Conservation (phyloP, 2,113 vertebrate genomes). For the Colistium nudipinnis region DNA sequence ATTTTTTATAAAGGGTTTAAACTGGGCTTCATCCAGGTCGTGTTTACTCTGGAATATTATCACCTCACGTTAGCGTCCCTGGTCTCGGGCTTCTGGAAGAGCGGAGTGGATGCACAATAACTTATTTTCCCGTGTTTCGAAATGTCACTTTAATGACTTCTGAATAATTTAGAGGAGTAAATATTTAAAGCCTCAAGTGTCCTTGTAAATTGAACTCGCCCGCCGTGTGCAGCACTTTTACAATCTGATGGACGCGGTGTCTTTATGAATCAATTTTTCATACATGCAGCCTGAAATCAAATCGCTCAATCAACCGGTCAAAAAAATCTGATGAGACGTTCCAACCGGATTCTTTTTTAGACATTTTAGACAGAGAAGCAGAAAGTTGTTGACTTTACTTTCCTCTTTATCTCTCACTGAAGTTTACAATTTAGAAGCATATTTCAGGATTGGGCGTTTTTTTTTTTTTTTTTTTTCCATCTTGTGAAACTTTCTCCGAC, state of each 20-base stretch:
- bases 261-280: neutral
- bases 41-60: no score
- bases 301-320: neutral
- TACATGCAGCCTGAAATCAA: neutral
- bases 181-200: slow-evolving; percentile 3
- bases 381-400: neutral
- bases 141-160: slow-evolving; percentile 2
- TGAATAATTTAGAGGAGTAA: slow-evolving; percentile 17
- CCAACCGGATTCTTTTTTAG: neutral
- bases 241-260: neutral
- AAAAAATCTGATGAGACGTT: neutral
- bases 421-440: neutral
- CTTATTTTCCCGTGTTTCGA: neutral
- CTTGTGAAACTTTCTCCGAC: slow-evolving; percentile 1
- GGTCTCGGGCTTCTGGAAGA: neutral
- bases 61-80: no score
- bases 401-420: neutral
- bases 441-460: neutral
- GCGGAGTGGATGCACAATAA: neutral
- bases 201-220: slow-evolving; percentile 4
- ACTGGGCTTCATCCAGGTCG: no score
- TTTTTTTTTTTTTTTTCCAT: neutral
- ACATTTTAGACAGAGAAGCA: neutral
- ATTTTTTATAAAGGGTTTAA: no score
- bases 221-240: neutral